Base-by-base conservation (phyloP, 2,888 invertebrate species). In the Sycophila texana region DNA sequence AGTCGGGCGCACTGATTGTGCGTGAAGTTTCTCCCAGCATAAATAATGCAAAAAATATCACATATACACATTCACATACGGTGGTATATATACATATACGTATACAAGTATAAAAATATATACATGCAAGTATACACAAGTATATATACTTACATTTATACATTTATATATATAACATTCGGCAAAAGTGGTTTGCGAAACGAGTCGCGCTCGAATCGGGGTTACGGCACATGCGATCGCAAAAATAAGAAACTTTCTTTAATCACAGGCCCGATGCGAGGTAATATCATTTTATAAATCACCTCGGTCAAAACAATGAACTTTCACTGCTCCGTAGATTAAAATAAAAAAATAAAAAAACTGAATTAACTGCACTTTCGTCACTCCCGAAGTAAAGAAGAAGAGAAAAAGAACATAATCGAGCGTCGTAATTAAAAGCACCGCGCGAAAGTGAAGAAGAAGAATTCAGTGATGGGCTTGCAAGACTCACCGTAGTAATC, bases 401-500 rank as follows among this genome's bases (percentile, higher is more conserved):
- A 12, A 26, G 16, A 16, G 14, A 26, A 61, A 60, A 26, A 61
- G 0, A 49, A 72, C 3, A 26, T 26, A 26, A 26, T 26, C 26
- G 3, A 26, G 3, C 26, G 26, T 26, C n/a, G n/a, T 26, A 39
- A 39, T 10, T 10, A 0, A 1, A 30, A 39, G 39, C 1, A 39
- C 10, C 57, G 20, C 57, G 57, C 57, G 18, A n/a, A 20, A 57
- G 12, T 10, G 39, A 39, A 39, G 10, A 39, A 10, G 39, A 10
- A 39, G 10, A 39, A 39, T 7, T 39, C 39, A 39, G 39, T 39
- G 39, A 0, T 10, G 7, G 26, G 26, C 26, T 26, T 26, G 7
- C 39, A 39, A n/a, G 39, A 82, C 87, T 88, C 83, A 88, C 88
- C 86, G 83, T 51, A 85, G 63, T 77, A 85, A 83, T 70, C 83